Base-by-base conservation (phyloP, 2,888 invertebrate species). In the Volucella bombylans region DNA sequence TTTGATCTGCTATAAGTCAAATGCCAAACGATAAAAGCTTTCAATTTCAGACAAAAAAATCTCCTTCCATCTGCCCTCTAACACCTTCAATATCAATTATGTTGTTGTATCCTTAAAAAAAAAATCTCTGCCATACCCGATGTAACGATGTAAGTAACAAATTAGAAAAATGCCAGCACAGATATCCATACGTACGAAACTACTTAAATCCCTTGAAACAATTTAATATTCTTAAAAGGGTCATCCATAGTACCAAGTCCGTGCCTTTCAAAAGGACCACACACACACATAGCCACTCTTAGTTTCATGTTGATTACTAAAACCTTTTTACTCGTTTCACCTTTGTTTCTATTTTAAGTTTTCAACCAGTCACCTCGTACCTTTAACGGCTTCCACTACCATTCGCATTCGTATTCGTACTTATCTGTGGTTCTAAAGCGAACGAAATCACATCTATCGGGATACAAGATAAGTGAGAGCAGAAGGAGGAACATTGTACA, bases 221-320 rank as follows among this genome's bases (percentile, higher is more conserved):
- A 82, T 82, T 82, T 82, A 82, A 82, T 82, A 82, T 82, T 82
- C 82, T 50, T 82, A 82, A 82, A 82, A 82, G 82, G 82, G 82
- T 82, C 78, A 78, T 78, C 82, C 64, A 55, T 23, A 41, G 72
- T 68, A 64, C 15, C 8, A 8, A n/a, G 45, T 9, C 50, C 45
- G 55, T 45, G 38, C 62, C 62, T 55, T 62, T 41, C 57, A 50
- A 39, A 23, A 43, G 31, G 39, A n/a, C 52, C 43, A 8, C 23
- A 67, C 18, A 9, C 15, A 62, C 15, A 52, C 18, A 59, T 6
- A 47, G 10, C 39, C 38, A 4, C 14, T 12, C 67, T 15, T 14
- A 14, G 18, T 12, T 31, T 15, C 6, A 23, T 68, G 78, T 73
- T 82, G 82, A 82, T 82, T 82, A 72, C 68, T n/a, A 78, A 82